A percentile compares a stretch with the other conserved stretches of the same genome.
Evolutionary conservation across 2,113 vertebrate genomes (phyloP).

Genomic region (Nerophis ophidion): DNA sequence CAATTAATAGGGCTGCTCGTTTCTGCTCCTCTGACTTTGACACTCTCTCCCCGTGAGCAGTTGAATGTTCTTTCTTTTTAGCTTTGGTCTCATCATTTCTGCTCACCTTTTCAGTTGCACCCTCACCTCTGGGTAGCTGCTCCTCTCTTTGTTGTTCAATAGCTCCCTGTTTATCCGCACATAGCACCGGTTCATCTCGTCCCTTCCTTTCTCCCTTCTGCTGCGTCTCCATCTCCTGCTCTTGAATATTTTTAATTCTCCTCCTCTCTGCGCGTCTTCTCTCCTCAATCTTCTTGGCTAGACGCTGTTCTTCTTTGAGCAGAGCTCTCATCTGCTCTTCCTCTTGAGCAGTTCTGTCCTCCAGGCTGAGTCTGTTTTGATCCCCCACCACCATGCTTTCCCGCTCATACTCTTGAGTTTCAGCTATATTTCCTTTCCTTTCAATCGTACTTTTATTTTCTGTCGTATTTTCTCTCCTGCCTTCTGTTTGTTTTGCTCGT

Average conservation of each 20-base stretch:
- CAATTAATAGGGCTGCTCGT: slow-evolving; percentile 26
- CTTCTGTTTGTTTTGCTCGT: slow-evolving; percentile 21
- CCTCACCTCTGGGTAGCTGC: slow-evolving; percentile 9
- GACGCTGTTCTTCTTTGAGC: slow-evolving; percentile 25
- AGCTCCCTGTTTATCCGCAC: background rate
- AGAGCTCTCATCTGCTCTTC: slow-evolving; percentile 7
- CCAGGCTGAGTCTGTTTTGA: slow-evolving; percentile 2
- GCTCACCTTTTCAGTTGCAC: slow-evolving; percentile 6
- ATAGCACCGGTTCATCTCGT: slow-evolving; percentile 3
- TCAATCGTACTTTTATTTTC: slow-evolving; percentile 16
- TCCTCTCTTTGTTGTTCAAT: slow-evolving; percentile 19
- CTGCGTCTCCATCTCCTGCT: background rate
- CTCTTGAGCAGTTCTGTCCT: slow-evolving; percentile 11
- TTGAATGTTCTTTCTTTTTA: slow-evolving; percentile 21
- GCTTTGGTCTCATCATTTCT: slow-evolving; percentile 18
- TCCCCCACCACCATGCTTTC: slow-evolving; percentile 5
- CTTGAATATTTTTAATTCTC: slow-evolving; percentile 2
- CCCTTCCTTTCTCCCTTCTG: background rate
- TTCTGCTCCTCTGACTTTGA: slow-evolving; percentile 28
- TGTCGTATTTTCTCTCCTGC: slow-evolving; percentile 10
- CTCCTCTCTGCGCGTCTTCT: slow-evolving; percentile 4
- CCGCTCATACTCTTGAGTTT: background rate
- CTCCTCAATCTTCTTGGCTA: slow-evolving; percentile 23
- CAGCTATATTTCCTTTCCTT: slow-evolving; percentile 2
- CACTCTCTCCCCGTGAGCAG: slow-evolving; percentile 19